These are phyloP conservation scores for Saccostrea cuccullata DNA, from an alignment of 1,140 invertebrate genomes.

Conservation along the genomic window DNA sequence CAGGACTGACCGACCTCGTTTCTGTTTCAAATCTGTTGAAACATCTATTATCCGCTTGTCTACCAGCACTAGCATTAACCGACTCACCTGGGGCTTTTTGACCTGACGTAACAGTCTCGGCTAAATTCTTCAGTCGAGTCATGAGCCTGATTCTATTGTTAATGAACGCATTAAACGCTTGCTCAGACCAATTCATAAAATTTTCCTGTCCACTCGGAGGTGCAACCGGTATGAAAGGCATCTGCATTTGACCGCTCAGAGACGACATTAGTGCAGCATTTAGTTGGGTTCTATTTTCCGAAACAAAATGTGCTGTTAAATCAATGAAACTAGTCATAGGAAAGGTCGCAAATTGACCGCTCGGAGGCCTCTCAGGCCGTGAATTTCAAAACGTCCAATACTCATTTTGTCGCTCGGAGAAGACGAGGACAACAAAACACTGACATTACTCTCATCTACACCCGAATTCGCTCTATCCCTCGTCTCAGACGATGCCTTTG, in stretches of 20 bases:
- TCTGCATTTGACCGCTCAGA: constrained; percentile 1
- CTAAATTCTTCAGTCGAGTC: background rate
- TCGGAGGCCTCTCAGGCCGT: background rate
- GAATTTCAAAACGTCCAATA: too few relatives aligned
- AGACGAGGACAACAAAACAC: background rate
- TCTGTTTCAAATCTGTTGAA: background rate
- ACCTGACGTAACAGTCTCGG: background rate
- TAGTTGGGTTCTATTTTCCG: background rate
- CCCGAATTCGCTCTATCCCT: background rate
- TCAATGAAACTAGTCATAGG: background rate
- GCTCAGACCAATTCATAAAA: background rate
- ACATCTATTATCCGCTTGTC: background rate
- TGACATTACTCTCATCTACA: background rate
- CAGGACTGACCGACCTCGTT: background rate
- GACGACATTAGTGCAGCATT: background rate
- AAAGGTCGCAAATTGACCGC: too few relatives aligned
- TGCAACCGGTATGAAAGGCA: background rate
- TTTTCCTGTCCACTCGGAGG: background rate
- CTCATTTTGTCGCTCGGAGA: background rate
- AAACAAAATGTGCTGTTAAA: too few relatives aligned
- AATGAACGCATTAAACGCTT: constrained; percentile 5
- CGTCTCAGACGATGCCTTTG: background rate
- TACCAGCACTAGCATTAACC: background rate
- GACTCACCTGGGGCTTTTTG: background rate
- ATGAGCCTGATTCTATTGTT: background rate